Conservation (phyloP, 1,140 invertebrate genomes). For the Mya arenaria region DNA sequence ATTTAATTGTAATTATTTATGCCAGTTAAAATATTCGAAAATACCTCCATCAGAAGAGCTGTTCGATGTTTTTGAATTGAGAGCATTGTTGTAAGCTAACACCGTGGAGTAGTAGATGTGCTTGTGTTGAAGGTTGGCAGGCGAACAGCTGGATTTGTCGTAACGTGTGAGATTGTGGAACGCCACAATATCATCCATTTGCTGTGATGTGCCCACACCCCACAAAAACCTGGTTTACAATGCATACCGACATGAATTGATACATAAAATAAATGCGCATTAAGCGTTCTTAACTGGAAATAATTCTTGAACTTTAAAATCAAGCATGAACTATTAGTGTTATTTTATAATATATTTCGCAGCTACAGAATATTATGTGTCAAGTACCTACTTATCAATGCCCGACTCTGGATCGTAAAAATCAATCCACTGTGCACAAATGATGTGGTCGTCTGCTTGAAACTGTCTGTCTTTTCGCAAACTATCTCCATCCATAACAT, state of each 20-base stretch:
- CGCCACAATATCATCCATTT: constrained; percentile 5
- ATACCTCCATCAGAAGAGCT: constrained; percentile 39
- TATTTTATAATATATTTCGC: too few relatives aligned
- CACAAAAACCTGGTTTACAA: constrained; percentile 32
- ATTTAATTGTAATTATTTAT: too few relatives aligned
- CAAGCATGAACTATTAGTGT: too few relatives aligned
- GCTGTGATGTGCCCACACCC: constrained; percentile 19
- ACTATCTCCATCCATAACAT: constrained; percentile 49
- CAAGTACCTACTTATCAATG: constrained; percentile 51
- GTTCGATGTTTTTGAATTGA: constrained; percentile 31
- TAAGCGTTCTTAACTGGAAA: too few relatives aligned
- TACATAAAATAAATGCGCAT: too few relatives aligned
- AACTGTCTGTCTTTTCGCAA: constrained; percentile 53
- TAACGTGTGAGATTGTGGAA: constrained; percentile 31
- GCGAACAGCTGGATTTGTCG: constrained; percentile 5
- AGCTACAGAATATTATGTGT: too few relatives aligned
- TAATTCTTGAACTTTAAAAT: too few relatives aligned
- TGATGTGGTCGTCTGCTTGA: constrained; percentile 33
- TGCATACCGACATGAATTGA: too few relatives aligned
- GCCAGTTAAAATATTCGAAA: too few relatives aligned
- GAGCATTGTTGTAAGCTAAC: constrained; percentile 34
- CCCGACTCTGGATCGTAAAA: constrained; percentile 65
- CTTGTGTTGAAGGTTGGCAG: constrained; percentile 14
- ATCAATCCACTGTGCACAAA: constrained; percentile 65
- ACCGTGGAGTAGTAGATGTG: constrained; percentile 34